Percentiles rank a stretch among this genome's conserved stretches.
These are phyloP conservation scores for Ceratothoa steindachneri DNA, from an alignment of 2,888 invertebrate species.

Conservation along the genomic window DNA sequence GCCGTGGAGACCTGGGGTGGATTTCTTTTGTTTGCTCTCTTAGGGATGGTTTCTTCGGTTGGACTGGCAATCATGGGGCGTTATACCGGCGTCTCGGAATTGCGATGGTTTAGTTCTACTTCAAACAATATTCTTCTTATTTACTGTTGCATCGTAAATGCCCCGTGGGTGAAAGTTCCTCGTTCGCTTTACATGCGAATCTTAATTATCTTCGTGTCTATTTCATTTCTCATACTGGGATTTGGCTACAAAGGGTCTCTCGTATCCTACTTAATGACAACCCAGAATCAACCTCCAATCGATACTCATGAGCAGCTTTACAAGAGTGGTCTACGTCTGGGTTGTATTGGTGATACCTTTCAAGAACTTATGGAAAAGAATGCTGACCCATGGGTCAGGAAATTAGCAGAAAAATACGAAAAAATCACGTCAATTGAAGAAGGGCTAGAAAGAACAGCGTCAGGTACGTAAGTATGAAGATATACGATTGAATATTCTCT, in stretches of 20 bases:
- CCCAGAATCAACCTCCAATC: slow-evolving; percentile 22
- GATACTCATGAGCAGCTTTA: slow-evolving; percentile 31
- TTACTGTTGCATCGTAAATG: slow-evolving; percentile 23
- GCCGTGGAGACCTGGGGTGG: slow-evolving; percentile 21
- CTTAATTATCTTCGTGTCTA: slow-evolving; percentile 23
- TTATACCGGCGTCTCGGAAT: neutral
- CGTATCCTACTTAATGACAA: slow-evolving; percentile 32
- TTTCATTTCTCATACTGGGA: slow-evolving; percentile 31
- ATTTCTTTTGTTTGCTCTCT: slow-evolving; percentile 14
- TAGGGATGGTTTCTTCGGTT: slow-evolving; percentile 18
- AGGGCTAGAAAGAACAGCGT: slow-evolving; percentile 17
- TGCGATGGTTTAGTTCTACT: slow-evolving; percentile 11
- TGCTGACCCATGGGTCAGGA: slow-evolving; percentile 24
- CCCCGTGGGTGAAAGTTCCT: slow-evolving; percentile 25
- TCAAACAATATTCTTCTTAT: slow-evolving; percentile 21
- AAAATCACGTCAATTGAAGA: slow-evolving; percentile 17
- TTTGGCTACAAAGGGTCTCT: slow-evolving; percentile 32
- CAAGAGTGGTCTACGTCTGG: slow-evolving; percentile 24
- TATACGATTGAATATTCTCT: neutral
- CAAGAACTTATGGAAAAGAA: slow-evolving; percentile 32
- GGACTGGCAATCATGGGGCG: neutral
- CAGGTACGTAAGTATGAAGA: slow-evolving; percentile 13
- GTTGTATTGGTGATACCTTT: slow-evolving; percentile 28
- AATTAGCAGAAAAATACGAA: slow-evolving; percentile 25
- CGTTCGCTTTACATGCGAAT: slow-evolving; percentile 17